These are phyloP conservation scores for Incurvaria masculella DNA, from an alignment of 2,888 invertebrate genomes.

Conservation along the genomic window DNA sequence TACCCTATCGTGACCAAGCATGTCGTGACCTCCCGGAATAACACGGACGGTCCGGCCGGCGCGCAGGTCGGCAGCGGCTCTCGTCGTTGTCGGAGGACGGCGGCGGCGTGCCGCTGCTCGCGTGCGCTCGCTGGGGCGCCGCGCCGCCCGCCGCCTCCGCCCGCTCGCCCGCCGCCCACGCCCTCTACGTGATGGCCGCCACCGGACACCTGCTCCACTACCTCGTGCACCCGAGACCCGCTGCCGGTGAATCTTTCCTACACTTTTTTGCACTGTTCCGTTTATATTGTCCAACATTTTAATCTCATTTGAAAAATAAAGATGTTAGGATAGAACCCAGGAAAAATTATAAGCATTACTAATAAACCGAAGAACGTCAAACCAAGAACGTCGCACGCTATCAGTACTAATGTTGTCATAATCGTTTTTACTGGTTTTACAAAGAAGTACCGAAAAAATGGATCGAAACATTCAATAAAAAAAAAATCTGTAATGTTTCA, in stretches of 20 bases:
- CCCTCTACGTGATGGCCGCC: constrained; percentile 88
- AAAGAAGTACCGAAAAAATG: too few species aligned
- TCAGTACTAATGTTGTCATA: too few species aligned
- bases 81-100: constrained; percentile 68
- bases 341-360: too few species aligned
- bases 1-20: too few species aligned
- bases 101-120: constrained; percentile 67
- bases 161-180: constrained; percentile 62
- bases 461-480: too few species aligned
- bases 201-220: constrained; percentile 87
- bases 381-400: too few species aligned
- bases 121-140: constrained; percentile 61
- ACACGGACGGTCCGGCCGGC: neutral
- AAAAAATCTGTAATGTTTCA: too few species aligned
- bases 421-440: too few species aligned
- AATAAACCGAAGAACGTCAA: too few species aligned
- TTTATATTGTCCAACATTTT: neutral
- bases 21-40: too few species aligned
- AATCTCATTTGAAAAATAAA: too few species aligned
- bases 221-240: constrained; percentile 74
- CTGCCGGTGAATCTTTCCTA: constrained; percentile 37
- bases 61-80: constrained; percentile 62
- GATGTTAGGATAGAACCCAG: neutral
- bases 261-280: neutral
- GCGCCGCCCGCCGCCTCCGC: constrained; percentile 25